phyloP scores from a whole-genome alignment of 30 jellyfish, hydroid and myxozoan genomes.

The Hydractinia symbiolongicarpus region DNA sequence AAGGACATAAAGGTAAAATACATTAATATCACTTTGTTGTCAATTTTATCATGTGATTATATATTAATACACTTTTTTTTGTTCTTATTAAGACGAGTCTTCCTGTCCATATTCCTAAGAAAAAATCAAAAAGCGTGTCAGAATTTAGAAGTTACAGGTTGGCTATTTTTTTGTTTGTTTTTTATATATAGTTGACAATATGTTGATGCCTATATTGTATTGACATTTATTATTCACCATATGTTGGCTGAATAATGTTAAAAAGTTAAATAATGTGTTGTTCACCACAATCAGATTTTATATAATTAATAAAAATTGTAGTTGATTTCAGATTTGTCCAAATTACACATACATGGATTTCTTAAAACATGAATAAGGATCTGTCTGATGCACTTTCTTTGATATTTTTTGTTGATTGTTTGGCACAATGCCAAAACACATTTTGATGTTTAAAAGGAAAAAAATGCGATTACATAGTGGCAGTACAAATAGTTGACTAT shows the following conservation, averaged over 20 bases:
- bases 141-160: neutral
- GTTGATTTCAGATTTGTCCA: too few species aligned
- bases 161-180: neutral
- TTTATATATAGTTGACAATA: neutral
- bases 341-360: too few species aligned
- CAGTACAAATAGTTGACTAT: too few species aligned
- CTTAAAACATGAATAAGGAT: too few species aligned
- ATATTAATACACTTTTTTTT: neutral
- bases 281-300: neutral
- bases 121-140: slow-evolving; percentile 5
- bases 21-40: neutral
- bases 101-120: slow-evolving; percentile 3
- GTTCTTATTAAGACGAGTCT: neutral
- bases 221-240: too few species aligned
- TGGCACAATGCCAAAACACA: too few species aligned
- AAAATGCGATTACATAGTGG: too few species aligned
- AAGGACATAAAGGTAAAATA: slow-evolving; percentile 16
- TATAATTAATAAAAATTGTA: neutral
- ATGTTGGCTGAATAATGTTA: too few species aligned
- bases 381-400: too few species aligned
- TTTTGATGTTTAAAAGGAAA: too few species aligned
- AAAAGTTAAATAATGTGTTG: neutral
- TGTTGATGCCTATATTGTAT: neutral
- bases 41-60: neutral
- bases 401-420: too few species aligned